A percentile compares a stretch with the other conserved stretches of the same genome.
Evolutionary conservation across 1,140 invertebrate species (phyloP).

Genomic region (Bombus ignitus): DNA sequence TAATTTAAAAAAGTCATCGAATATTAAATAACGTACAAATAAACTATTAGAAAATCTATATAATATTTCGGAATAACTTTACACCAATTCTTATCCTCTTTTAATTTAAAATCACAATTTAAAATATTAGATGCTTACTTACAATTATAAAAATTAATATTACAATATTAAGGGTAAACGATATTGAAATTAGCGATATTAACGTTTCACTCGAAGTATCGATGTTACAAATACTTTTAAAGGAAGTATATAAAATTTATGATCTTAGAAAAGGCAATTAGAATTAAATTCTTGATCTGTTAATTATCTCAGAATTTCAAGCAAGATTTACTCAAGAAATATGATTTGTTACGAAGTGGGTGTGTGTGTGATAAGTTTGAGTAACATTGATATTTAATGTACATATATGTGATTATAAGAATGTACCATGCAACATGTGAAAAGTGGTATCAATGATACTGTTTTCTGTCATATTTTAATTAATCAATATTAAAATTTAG

Average conservation of each 20-base stretch:
- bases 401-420: constrained; percentile 61
- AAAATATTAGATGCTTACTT: constrained; percentile 42
- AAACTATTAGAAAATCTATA: constrained; percentile 35
- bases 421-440: constrained; percentile 58
- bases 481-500: constrained; percentile 5
- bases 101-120: constrained; percentile 3
- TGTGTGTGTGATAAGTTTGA: constrained; percentile 36
- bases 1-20: constrained; percentile 41
- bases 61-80: constrained; percentile 35
- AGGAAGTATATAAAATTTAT: constrained; percentile 37
- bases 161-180: constrained; percentile 21
- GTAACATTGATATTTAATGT: constrained; percentile 65
- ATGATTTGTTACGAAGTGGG: constrained; percentile 29
- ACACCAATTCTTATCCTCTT: constrained; percentile 12
- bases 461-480: constrained; percentile 55
- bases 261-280: constrained; percentile 24
- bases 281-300: constrained; percentile 12
- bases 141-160: constrained; percentile 23
- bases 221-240: constrained; percentile 59
- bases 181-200: constrained; percentile 42
- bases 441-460: constrained; percentile 4
- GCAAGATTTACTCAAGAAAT: constrained; percentile 45
- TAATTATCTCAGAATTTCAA: constrained; percentile 22
- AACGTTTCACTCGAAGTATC: constrained; percentile 54
- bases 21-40: constrained; percentile 50